Evolutionary conservation across 2,888 invertebrate species (phyloP).

Genomic region (Synergus laeviventris): DNA sequence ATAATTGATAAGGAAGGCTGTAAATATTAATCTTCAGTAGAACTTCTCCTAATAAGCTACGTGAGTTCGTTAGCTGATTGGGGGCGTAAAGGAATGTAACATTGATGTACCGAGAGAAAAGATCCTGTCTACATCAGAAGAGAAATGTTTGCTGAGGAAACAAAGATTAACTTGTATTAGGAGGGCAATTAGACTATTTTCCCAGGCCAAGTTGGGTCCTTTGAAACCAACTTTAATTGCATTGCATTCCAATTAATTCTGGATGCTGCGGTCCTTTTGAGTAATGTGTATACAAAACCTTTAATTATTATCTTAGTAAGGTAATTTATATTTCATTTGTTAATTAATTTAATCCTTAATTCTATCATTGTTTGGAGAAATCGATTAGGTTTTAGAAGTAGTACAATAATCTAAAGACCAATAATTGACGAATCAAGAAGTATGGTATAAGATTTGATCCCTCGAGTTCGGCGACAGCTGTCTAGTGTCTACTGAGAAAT

Average conservation of each 20-base stretch:
- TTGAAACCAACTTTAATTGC: slow-evolving; percentile 16
- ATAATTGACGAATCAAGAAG: not conserved
- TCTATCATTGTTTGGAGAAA: not conserved
- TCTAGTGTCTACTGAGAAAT: slow-evolving; percentile 2
- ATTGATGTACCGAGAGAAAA: slow-evolving; percentile 39
- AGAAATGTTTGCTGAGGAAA: slow-evolving; percentile 30
- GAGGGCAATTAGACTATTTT: slow-evolving; percentile 28
- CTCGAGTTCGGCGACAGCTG: slow-evolving; percentile 2
- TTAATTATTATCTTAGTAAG: not conserved
- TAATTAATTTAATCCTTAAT: not conserved
- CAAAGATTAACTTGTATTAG: slow-evolving; percentile 29
- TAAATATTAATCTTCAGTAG: slow-evolving; percentile 38
- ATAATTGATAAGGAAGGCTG: slow-evolving; percentile 37
- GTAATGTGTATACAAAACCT: not conserved
- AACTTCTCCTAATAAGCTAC: slow-evolving; percentile 23
- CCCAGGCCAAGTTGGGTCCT: not conserved
- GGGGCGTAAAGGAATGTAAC: slow-evolving; percentile 25
- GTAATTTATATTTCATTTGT: no score
- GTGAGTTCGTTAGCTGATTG: slow-evolving; percentile 35
- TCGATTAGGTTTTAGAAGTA: not conserved
- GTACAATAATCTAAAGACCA: not conserved
- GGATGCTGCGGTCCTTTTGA: not conserved
- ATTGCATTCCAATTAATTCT: slow-evolving; percentile 27
- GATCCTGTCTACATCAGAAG: slow-evolving; percentile 22
- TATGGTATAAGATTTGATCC: not conserved